phyloP scores from a whole-genome alignment of 2,113 vertebrate species.

The Suncus etruscus region DNA sequence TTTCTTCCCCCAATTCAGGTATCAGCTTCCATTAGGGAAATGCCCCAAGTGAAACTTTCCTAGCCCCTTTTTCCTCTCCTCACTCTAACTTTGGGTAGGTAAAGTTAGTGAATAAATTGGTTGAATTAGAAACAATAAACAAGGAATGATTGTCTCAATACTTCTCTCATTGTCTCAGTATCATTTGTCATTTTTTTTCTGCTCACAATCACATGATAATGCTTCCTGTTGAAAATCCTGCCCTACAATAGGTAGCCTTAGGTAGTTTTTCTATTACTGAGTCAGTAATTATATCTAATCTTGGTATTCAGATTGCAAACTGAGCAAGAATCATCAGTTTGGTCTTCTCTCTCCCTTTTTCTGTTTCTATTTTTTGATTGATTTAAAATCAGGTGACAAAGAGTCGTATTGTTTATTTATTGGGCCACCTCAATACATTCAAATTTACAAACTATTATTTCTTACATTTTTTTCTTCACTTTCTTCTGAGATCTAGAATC shows the following conservation, averaged over 20 bases:
- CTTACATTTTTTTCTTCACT: background rate
- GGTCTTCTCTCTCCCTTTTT: background rate
- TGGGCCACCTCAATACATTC: background rate
- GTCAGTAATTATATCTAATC: background rate
- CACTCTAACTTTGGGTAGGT: background rate
- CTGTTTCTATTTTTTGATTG: constrained; percentile 16
- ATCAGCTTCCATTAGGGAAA: background rate
- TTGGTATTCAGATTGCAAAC: background rate
- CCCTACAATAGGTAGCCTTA: background rate
- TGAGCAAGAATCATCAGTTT: background rate
- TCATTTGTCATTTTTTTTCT: background rate
- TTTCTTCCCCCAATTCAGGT: background rate
- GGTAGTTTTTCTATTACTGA: background rate
- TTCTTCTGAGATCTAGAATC: background rate
- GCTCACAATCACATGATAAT: background rate
- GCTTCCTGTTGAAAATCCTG: background rate
- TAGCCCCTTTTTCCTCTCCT: background rate
- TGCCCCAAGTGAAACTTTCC: background rate
- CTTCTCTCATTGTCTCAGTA: background rate
- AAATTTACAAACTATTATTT: background rate
- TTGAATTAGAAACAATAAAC: background rate
- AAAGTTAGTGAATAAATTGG: background rate
- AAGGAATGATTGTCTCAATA: background rate
- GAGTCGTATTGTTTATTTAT: background rate
- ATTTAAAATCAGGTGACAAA: constrained; percentile 5